These are phyloP conservation scores for Taeniopygia guttata DNA, from an alignment of 2,797 vertebrate species.

Conservation along the genomic window DNA sequence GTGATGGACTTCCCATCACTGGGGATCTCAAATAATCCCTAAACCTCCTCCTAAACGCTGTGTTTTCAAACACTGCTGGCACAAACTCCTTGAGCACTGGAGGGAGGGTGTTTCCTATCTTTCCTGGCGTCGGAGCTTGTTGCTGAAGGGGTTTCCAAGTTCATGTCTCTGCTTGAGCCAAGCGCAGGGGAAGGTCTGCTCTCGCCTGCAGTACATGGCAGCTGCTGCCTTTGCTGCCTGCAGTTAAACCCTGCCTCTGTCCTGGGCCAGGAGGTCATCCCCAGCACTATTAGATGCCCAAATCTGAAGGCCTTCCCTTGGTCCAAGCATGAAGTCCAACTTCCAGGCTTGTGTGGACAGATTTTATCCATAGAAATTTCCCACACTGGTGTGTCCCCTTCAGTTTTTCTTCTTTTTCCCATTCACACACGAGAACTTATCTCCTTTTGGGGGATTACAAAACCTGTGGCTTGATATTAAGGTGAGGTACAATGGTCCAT, in stretches of 20 bases:
- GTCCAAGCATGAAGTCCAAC: background rate
- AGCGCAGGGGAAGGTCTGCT: background rate
- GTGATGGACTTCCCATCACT: background rate
- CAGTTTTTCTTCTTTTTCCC: background rate
- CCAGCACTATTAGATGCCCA: background rate
- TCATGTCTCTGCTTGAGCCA: background rate
- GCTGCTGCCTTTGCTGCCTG: background rate
- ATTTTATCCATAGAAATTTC: background rate
- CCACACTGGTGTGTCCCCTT: background rate
- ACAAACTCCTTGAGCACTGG: background rate
- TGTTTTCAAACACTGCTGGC: background rate
- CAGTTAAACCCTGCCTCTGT: background rate
- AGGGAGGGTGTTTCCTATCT: background rate
- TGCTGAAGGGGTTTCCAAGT: background rate
- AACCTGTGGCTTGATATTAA: accelerated
- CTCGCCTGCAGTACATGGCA: background rate
- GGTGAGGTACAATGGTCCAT: background rate
- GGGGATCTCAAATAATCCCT: background rate
- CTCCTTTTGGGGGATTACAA: background rate
- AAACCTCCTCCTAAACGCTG: background rate
- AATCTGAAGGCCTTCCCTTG: background rate
- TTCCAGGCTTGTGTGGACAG: background rate
- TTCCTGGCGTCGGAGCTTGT: background rate
- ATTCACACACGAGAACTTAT: background rate
- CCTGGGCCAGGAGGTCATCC: background rate